Evolutionary conservation across 2,113 vertebrate genomes (phyloP), one percentile per base, ranked within the genome.

Genomic region (Neopipo cinnamomea): DNA sequence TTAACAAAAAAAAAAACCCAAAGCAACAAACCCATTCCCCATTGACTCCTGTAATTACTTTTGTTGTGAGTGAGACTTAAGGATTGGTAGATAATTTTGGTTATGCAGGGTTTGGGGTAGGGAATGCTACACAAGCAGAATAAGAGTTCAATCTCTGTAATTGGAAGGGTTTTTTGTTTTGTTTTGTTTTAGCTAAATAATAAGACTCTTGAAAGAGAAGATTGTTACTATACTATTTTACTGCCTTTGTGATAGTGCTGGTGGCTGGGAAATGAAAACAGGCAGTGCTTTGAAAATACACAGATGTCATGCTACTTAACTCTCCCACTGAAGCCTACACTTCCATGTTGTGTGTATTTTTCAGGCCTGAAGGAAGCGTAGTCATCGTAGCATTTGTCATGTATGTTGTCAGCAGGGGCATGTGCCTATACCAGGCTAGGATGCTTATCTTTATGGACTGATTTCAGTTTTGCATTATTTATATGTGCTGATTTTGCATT

Each of bases 41-140:
- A 22, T 49, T 91, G 22, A 90, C 62, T 83, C 30, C 42, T 15
- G 23, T 70, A 83, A 77, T 88, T 72, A 65, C 41, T 91, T 93
- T 55, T 76, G 24, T 61, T 83, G 31, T 62, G 72, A 91, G n/a
- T 61, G n/a, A 65, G 37, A 80, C 28, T 85, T 76, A 76, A 83
- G 78, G 8, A 66, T 83, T 88, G 85, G 53, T 53, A 70, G 53
- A 73, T 70, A 92, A 85, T 91, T 85, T 90, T 35, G 72, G 0
- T 55, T 86, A 27, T 33, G 9, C 15, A n/a, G 46, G 33, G 23
- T 80, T 83, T 83, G n/a, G 56, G 37, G 25, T 35, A 80, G 25
- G 23, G 31, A 93, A 70, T 8, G 9, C 6, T 77, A 24, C 44
- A 53, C 53, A 92, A 76, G 9, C 25, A 86, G 63, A 77, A 17